phyloP scores from a whole-genome alignment of 2,888 invertebrate species.

The Heliconius aoede region DNA sequence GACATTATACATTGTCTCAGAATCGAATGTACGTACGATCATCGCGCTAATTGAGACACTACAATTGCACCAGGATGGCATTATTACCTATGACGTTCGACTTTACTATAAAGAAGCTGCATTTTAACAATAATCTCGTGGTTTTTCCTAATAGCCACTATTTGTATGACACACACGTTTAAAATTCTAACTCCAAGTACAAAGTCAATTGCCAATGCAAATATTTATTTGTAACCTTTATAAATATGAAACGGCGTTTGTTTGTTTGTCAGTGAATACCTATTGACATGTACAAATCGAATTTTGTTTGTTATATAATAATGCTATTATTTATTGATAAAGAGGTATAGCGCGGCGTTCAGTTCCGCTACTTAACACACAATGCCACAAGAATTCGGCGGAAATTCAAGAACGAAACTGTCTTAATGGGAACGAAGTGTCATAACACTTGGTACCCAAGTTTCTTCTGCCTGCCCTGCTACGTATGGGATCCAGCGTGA shows the following conservation, averaged over 20 bases:
- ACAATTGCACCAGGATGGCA: neutral
- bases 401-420: neutral
- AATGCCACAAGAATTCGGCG: neutral
- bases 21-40: neutral
- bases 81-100: neutral
- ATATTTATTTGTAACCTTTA: conserved; percentile 28
- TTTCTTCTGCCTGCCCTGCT: neutral
- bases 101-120: conserved; percentile 13
- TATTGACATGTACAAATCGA: neutral
- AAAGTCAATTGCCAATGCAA: conserved; percentile 28
- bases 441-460: neutral
- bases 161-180: conserved; percentile 16
- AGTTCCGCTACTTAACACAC: neutral
- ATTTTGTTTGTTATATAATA: neutral
- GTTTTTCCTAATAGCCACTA: conserved; percentile 10
- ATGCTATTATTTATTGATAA: too few species aligned
- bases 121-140: conserved; percentile 14
- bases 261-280: conserved; percentile 1
- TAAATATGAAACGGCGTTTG: conserved; percentile 3
- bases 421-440: neutral
- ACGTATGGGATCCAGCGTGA: neutral
- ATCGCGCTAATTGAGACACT: neutral
- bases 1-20: too few species aligned
- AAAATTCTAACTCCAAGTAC: conserved; percentile 23
- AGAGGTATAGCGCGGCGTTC: too few species aligned